Evolutionary conservation across 2,113 vertebrate species (phyloP).

Genomic region (Brachirus orientalis): DNA sequence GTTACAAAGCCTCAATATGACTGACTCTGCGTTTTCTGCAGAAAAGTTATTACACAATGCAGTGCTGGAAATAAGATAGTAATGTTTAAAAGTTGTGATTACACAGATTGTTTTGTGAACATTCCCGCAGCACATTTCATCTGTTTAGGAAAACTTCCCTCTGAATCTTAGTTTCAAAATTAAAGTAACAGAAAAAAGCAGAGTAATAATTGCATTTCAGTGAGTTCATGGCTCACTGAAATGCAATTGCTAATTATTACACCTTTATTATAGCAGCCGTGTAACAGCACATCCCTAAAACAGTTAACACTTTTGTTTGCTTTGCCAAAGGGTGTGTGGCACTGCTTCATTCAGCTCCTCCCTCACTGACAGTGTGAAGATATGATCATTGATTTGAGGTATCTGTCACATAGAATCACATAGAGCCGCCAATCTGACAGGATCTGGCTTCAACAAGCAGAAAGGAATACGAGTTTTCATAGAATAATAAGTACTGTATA

Average conservation of each 20-base stretch:
- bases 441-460: not conserved
- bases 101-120: not conserved
- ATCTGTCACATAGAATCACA: conserved; percentile 8
- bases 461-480: conserved; percentile 8
- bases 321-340: conserved; percentile 14
- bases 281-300: not conserved
- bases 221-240: not conserved
- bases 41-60: not conserved
- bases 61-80: not conserved
- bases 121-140: not conserved
- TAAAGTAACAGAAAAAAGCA: conserved; percentile 37
- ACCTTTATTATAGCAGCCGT: conserved; percentile 7
- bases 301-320: not conserved
- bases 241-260: conserved; percentile 17
- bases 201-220: too few species aligned
- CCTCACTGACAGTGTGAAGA: not conserved
- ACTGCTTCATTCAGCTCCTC: conserved; percentile 8
- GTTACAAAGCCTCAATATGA: not conserved
- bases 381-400: conserved; percentile 13
- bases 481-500: too few species aligned
- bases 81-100: conserved; percentile 9
- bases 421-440: not conserved
- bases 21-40: not conserved
- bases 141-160: conserved; percentile 25
- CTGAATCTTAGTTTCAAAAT: conserved; percentile 30